Percentiles rank a stretch among this genome's conserved stretches.
phyloP scores from a whole-genome alignment of 2,888 invertebrate species.

The Scotopteryx bipunctaria region DNA sequence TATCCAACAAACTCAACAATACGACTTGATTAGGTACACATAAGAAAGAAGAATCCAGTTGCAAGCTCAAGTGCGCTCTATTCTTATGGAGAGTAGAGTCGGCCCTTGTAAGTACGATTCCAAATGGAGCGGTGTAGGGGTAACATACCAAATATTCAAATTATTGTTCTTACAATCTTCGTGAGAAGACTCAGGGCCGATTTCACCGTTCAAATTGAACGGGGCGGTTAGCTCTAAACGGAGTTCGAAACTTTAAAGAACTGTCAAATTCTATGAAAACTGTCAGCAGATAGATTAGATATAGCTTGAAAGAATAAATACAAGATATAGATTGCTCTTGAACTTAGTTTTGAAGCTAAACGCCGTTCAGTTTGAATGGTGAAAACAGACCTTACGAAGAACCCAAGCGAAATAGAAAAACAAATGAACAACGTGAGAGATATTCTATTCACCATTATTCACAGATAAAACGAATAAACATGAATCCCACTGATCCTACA shows the following conservation, averaged over 20 bases:
- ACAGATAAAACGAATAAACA: slow-evolving; percentile 16
- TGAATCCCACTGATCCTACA: slow-evolving; percentile 19
- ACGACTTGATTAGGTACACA: slow-evolving; percentile 54
- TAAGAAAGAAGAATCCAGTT: slow-evolving; percentile 56
- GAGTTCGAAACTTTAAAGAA: no score
- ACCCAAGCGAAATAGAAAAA: background rate
- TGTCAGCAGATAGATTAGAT: no score
- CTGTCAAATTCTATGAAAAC: no score
- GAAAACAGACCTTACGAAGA: no score
- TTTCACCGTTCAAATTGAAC: no score
- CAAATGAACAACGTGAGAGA: background rate
- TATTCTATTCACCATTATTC: no score
- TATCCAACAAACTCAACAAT: slow-evolving; percentile 52
- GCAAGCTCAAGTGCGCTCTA: slow-evolving; percentile 54
- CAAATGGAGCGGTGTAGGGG: slow-evolving; percentile 33
- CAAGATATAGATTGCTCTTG: background rate
- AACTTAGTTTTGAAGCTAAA: background rate
- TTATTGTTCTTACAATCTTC: background rate
- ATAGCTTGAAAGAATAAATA: no score
- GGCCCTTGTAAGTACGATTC: slow-evolving; percentile 18
- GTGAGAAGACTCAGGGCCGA: no score
- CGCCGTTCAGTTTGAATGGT: background rate
- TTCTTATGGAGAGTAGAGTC: slow-evolving; percentile 52
- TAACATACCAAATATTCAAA: slow-evolving; percentile 40
- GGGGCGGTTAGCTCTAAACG: no score